These are phyloP conservation scores for Muscicapa adusta DNA, from an alignment of 2,113 vertebrate species.

Conservation along the genomic window DNA sequence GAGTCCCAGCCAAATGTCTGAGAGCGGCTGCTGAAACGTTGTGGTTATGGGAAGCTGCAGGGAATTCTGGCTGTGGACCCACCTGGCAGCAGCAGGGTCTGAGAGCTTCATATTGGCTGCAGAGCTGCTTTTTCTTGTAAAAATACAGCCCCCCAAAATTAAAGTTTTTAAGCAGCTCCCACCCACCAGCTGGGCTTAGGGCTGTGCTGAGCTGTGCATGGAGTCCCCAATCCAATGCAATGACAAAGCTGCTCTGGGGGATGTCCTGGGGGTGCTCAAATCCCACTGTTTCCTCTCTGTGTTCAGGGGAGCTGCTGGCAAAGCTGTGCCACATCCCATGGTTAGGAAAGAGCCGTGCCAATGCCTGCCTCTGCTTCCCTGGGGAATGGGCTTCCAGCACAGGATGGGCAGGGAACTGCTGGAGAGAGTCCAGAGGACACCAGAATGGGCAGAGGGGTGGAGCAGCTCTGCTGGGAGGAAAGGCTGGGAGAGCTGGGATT, in stretches of 20 bases:
- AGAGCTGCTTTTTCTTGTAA: neutral
- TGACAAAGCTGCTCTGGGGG: neutral
- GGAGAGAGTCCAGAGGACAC: neutral
- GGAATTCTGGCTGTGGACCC: neutral
- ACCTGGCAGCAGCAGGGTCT: neutral
- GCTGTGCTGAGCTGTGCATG: rapidly evolving
- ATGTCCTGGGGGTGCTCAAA: neutral
- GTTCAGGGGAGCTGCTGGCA: neutral
- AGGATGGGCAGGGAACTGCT: neutral
- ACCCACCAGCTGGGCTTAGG: neutral
- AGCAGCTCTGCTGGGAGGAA: neutral
- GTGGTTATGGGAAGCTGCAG: neutral
- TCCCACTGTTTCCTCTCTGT: neutral
- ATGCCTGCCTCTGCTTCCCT: neutral
- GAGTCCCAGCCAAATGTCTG: neutral
- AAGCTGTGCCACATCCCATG: rapidly evolving
- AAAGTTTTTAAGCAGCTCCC: neutral
- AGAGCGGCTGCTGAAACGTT: neutral
- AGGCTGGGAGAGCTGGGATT: neutral
- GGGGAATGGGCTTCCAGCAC: neutral
- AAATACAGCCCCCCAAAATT: neutral
- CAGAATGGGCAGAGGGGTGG: neutral
- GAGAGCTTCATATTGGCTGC: neutral
- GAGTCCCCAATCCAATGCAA: rapidly evolving
- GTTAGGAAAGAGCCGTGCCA: rapidly evolving